Base-by-base conservation (phyloP, 2,113 vertebrate genomes). In the Halichoeres trimaculatus region DNA sequence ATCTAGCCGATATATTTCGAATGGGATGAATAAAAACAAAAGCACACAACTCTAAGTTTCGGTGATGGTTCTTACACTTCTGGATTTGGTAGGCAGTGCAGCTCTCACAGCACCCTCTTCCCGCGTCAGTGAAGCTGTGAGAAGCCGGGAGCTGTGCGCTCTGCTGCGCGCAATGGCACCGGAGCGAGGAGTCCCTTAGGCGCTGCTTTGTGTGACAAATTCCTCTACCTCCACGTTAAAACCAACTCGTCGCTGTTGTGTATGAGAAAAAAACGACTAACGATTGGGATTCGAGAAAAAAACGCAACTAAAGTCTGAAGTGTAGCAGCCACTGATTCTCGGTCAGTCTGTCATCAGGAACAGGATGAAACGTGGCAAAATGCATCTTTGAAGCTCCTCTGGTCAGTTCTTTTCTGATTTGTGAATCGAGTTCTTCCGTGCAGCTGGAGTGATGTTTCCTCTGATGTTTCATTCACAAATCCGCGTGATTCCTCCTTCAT, bases 381-480 rank as follows among this genome's bases (percentile, higher is more conserved):
- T 8, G n/a, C 55, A 1, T 22, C 13, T 19, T 17, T 1, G 55
- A 34, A 36, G 59, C 52, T 19, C 13, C 34, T 58, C 52, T 0
- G 52, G 35, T 24, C 45, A 26, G 36, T 10, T 13, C 30, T 64
- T 62, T 4, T 35, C 4, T 52, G 1, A 7, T 26, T 0, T 20
- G 41, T 38, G 60, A 55, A 24, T 22, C 17, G 19, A n/a, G 34
- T 52, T 26, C 16, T 10, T 3, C 10, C 4, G 34, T 34, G 34
- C 52, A 2, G 43, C 24, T 24, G 58, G 40, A 35, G 19, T 8
- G 35, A 47, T 14, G 47, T 22, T n/a, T 45, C 55, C 66, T 8
- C 13, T 13, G 48, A 30, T 56, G 17, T 4, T 68, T 70, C 89
- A 83, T 88, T 89, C 86, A 88, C 66, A 73, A 73, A 80, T 70